Evolutionary conservation across 2,113 vertebrate species (phyloP).

Genomic region (Nibea coibor): DNA sequence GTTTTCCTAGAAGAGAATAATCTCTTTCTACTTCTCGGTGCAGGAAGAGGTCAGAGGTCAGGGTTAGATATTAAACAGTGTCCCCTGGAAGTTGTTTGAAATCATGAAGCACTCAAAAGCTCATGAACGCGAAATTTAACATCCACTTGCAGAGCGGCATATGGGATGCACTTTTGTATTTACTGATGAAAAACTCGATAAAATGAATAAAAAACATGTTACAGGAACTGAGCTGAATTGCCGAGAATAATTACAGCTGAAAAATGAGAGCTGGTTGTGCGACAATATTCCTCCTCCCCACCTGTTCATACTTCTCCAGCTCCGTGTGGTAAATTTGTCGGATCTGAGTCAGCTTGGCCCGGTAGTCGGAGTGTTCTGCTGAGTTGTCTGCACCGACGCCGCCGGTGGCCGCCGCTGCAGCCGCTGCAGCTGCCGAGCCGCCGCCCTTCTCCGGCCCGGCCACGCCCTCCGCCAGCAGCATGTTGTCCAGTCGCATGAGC

Average conservation of each 20-base stretch:
- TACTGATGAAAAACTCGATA: constrained; percentile 14
- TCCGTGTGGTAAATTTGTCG: constrained; percentile 98
- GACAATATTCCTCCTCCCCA: constrained; percentile 61
- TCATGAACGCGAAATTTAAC: too few species aligned
- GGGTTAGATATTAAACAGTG: not conserved
- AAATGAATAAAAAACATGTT: constrained; percentile 29
- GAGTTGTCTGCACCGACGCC: constrained; percentile 94
- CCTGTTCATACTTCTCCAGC: constrained; percentile 99
- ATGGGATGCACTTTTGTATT: constrained; percentile 8
- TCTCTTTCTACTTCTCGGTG: not conserved
- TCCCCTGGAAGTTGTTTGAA: not conserved
- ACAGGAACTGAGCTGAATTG: constrained; percentile 16
- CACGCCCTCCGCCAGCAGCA: constrained; percentile 96
- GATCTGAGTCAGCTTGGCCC: constrained; percentile 98
- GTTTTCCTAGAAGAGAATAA: not conserved
- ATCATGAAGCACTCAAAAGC: not conserved
- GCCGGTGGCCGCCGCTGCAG: constrained; percentile 90
- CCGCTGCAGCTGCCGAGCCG: constrained; percentile 90
- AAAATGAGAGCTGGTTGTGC: not conserved
- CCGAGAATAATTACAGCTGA: not conserved
- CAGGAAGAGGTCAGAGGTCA: constrained; percentile 23
- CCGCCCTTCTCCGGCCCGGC: constrained; percentile 96
- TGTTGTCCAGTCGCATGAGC: constrained; percentile 99
- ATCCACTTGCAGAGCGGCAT: not conserved
- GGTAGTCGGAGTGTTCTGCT: constrained; percentile 96